A percentile compares a stretch with the other conserved stretches of the same genome.
Evolutionary conservation across 2,888 invertebrate species (phyloP).

Genomic region (Cyclophora albipunctata): DNA sequence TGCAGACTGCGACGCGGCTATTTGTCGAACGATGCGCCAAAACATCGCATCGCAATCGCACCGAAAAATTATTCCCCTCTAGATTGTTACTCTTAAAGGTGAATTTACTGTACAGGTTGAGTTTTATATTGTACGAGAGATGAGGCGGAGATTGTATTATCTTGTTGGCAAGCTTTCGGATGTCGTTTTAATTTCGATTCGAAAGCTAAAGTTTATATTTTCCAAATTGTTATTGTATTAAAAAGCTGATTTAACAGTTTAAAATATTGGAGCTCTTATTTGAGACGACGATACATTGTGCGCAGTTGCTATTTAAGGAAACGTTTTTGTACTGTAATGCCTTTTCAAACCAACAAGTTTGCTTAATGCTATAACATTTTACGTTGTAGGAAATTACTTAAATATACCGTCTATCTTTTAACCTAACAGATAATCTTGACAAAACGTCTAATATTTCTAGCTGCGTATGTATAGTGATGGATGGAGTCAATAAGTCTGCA

Average conservation of each 20-base stretch:
- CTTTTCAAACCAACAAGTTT: too few species aligned
- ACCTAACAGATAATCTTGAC: constrained; percentile 24
- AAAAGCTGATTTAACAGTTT: constrained; percentile 5
- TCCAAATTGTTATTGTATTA: constrained; percentile 7
- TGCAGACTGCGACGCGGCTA: constrained; percentile 61
- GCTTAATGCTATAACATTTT: too few species aligned
- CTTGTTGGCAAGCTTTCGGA: constrained; percentile 63
- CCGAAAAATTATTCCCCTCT: constrained; percentile 66
- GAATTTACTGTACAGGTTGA: constrained; percentile 59
- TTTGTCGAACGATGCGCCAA: constrained; percentile 73
- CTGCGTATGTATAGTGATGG: constrained; percentile 24
- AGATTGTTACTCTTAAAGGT: constrained; percentile 63
- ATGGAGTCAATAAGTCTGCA: constrained; percentile 23
- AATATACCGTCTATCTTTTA: too few species aligned
- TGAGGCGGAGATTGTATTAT: constrained; percentile 63
- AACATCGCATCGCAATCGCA: constrained; percentile 68
- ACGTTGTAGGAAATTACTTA: too few species aligned
- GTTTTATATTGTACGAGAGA: constrained; percentile 61
- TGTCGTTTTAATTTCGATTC: constrained; percentile 58
- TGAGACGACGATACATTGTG: too few species aligned
- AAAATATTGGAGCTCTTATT: too few species aligned
- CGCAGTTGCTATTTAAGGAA: too few species aligned
- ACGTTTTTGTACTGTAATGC: too few species aligned
- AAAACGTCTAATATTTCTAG: constrained; percentile 20
- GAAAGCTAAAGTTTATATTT: constrained; percentile 31